Evolutionary conservation across 2,113 vertebrate species (phyloP), one percentile per base, ranked within the genome.

Genomic region (Herpetotheres cachinnans): DNA sequence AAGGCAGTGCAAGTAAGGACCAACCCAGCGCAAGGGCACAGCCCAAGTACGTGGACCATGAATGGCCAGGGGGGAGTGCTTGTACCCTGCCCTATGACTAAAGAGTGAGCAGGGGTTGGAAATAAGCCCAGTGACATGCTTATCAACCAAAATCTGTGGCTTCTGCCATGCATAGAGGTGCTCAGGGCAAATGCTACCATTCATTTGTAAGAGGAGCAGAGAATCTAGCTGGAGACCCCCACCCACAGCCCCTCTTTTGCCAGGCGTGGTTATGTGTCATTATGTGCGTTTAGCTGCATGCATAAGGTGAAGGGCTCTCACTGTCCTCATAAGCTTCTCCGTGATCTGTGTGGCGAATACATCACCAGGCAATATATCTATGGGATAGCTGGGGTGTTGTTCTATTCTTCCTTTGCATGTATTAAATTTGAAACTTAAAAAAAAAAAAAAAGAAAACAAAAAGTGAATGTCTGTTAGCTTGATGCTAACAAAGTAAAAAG

Each of bases 1-100:
- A 24, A 36, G 42, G 47, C 0, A 0, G 6, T 49, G 13, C 20
- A 26, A 4, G 29, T 21, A 46, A 27, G 25, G 54, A n/a, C 24
- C 46, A 81, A 13, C 13, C 18, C 21, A 50, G 49, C 14, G 7
- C 0, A 1, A 50, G 47, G 26, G 7, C 44, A 50, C 26, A 78
- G n/a, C n/a, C 20, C 26, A 34, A 46, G 13, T 3, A 10, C 15
- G 25, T 29, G 49, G 46, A 61, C 34, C 22, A 13, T 12, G 29
- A 89, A 61, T 19, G 58, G 82, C 25, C 36, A 62, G n/a, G 27
- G 22, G 83, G 29, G 16, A 78, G 29, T 15, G 11, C 24, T 82
- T 82, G 24, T 46, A 40, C 32, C 17, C 30, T 59, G 16, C 18
- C 4, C 22, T 44, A 2, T 47, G 52, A 9, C 42, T 63, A 14